Evolutionary conservation across 2,888 invertebrate genomes (phyloP), one percentile per base, ranked within the genome.

Genomic region (Calephelis perditalis): DNA sequence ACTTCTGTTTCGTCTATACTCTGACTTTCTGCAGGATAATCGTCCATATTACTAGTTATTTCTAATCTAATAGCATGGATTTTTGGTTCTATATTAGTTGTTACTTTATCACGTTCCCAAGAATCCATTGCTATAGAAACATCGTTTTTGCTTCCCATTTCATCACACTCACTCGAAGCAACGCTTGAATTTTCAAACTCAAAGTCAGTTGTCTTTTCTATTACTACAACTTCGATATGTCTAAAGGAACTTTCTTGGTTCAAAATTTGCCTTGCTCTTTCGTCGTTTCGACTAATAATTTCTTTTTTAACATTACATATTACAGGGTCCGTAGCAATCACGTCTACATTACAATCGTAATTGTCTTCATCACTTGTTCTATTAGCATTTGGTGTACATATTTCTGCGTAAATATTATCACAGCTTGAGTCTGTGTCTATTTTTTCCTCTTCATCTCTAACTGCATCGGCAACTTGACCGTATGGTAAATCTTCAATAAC

Each of bases 361-460:
- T 69, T 76, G 67, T 89, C 90, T 66, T 90, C 88, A 15, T 89
- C 89, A 57, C 75, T 80, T 11, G 70, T 69, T 72, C 84, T 88
- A 62, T 79, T 78, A 3, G 75, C 79, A 57, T 81, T 84, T 2
- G 91, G 86, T 52, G 85, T 74, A 67, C 94, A 94, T 63, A 94
- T 94, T 79, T 94, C 94, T 58, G 94, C 94, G 73, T 94, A 94
- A 70, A 94, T 94, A 70, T 94, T 94, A 71, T 94, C 94, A 44
- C 86, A 87, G 66, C 82, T 82, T 4, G 84, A 75, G 65, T 90
- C 90, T 0, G 85, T 83, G 66, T 88, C 86, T 45, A 80, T 69
- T 60, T 76, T 83, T 72, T 93, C 91, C 68, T 85, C 84, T 69
- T 85, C 86, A 5, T 82, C 71, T 56, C 82, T 76, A 7, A 94